Evolutionary conservation across 2,888 invertebrate genomes (phyloP).

Genomic region (Leucoma salicis): DNA sequence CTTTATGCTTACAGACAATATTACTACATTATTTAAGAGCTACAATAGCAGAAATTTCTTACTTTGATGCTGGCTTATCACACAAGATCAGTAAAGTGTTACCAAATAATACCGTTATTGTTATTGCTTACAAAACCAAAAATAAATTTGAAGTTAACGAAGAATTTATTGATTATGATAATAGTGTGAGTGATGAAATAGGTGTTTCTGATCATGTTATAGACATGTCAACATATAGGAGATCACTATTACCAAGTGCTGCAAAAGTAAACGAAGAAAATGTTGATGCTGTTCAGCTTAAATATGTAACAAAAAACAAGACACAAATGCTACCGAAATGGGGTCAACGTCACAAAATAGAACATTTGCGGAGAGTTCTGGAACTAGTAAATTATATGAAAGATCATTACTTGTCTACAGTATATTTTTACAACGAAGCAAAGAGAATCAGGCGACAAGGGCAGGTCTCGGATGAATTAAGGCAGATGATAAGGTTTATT

Average conservation of each 20-base stretch:
- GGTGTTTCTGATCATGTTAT: neutral
- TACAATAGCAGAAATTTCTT: no score
- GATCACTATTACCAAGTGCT: neutral
- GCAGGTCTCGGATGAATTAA: neutral
- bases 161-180: neutral
- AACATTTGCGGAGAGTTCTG: conserved; percentile 1
- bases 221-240: neutral
- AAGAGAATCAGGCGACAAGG: neutral
- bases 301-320: neutral
- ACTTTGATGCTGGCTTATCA: no score
- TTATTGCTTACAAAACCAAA: neutral
- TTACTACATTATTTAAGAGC: no score
- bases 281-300: no score
- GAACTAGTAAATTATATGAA: conserved; percentile 3
- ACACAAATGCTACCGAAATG: neutral
- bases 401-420: neutral
- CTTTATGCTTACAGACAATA: no score
- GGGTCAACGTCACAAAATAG: neutral
- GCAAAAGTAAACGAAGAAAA: neutral
- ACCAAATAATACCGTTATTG: no score
- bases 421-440: conserved; percentile 4
- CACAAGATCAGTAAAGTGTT: no score
- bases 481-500: conserved; percentile 3
- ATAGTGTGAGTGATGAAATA: neutral
- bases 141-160: neutral